Evolutionary conservation across 1,140 invertebrate genomes (phyloP).

Genomic region (Chlorops oryzae): DNA sequence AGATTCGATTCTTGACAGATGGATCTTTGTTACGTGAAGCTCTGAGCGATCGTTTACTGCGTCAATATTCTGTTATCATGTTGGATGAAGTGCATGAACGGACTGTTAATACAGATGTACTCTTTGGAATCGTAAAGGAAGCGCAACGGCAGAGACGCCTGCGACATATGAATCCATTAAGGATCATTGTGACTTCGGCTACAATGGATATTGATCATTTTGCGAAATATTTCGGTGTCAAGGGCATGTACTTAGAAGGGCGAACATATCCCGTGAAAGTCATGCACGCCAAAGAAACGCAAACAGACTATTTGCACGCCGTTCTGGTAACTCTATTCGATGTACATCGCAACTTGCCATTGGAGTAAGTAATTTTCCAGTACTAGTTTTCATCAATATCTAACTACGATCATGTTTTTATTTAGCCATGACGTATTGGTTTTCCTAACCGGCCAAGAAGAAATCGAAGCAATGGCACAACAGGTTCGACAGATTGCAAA

Average conservation of each 20-base stretch:
- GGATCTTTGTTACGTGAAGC: constrained; percentile 86
- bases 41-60: constrained; percentile 60
- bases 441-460: constrained; percentile 98
- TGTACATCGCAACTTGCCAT: constrained; percentile 76
- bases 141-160: constrained; percentile 66
- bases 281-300: constrained; percentile 65
- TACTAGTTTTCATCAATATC: no score
- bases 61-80: constrained; percentile 75
- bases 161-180: constrained; percentile 57
- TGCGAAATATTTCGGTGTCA: constrained; percentile 80
- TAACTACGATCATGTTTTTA: neutral
- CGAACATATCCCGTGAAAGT: constrained; percentile 79
- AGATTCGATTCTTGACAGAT: constrained; percentile 83
- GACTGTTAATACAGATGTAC: constrained; percentile 89
- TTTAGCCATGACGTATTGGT: constrained; percentile 82
- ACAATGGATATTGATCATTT: constrained; percentile 95
- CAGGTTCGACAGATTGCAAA: constrained; percentile 70
- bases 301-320: constrained; percentile 79
- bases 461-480: constrained; percentile 84
- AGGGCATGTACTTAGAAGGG: constrained; percentile 84
- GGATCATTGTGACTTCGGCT: constrained; percentile 86
- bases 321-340: constrained; percentile 84
- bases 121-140: constrained; percentile 77
- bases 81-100: constrained; percentile 97
- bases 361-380: constrained; percentile 60